Percentiles rank a stretch among this genome's conserved stretches.
Conservation (phyloP, 2,888 invertebrate genomes). For the Drosophila flavopinicola region DNA sequence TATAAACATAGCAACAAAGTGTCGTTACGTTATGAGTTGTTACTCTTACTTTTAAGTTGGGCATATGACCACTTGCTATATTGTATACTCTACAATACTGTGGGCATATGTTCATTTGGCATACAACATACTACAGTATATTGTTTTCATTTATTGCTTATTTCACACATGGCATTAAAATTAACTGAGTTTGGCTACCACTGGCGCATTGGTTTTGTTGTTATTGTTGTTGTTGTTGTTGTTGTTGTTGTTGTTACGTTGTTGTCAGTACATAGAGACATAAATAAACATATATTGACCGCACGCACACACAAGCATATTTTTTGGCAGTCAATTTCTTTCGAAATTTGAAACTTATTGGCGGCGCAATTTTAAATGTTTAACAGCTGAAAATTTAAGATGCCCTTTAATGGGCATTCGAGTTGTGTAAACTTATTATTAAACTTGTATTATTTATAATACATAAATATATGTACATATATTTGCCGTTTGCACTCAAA, state of each 20-base stretch:
- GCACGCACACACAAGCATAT: constrained; percentile 19
- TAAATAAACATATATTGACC: constrained; percentile 25
- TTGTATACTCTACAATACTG: too few relatives aligned
- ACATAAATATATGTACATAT: constrained; percentile 7
- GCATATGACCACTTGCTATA: too few relatives aligned
- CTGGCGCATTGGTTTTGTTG: too few relatives aligned
- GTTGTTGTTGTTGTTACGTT: constrained; percentile 19
- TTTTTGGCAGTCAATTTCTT: not conserved
- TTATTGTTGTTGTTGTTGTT: too few relatives aligned
- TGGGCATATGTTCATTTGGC: too few relatives aligned
- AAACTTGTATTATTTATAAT: constrained; percentile 25
- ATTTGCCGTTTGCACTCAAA: constrained; percentile 28
- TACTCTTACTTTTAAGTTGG: too few relatives aligned
- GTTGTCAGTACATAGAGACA: constrained; percentile 16
- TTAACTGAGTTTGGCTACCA: constrained; percentile 42
- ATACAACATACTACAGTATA: too few relatives aligned
- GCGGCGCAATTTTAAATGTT: constrained; percentile 1
- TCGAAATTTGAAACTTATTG: constrained; percentile 20
- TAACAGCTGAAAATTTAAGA: constrained; percentile 3
- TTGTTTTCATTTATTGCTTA: constrained; percentile 27
- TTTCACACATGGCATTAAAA: constrained; percentile 52
- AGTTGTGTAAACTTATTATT: constrained; percentile 6
- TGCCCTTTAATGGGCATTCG: not conserved
- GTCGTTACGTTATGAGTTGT: too few relatives aligned
- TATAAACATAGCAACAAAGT: too few relatives aligned